These are phyloP conservation scores for Drosophila subpulchrella DNA, from an alignment of 1,140 invertebrate species.

Conservation along the genomic window DNA sequence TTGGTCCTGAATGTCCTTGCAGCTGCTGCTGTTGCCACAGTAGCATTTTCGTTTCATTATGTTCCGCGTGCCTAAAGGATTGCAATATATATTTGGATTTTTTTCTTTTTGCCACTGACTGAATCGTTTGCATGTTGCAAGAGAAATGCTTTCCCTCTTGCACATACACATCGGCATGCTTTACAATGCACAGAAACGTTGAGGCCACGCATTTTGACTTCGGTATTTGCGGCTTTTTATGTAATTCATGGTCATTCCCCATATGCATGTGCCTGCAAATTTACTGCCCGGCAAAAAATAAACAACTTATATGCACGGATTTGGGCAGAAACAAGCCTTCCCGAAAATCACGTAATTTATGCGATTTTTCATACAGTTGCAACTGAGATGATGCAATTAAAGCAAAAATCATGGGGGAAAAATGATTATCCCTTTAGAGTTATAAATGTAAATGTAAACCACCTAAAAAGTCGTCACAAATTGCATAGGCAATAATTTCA, in stretches of 20 bases:
- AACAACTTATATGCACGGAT: slow-evolving; percentile 55
- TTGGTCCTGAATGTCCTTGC: slow-evolving; percentile 43
- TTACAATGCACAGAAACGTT: slow-evolving; percentile 45
- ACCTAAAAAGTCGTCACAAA: no score
- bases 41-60: slow-evolving; percentile 83
- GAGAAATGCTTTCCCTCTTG: slow-evolving; percentile 42
- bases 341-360: slow-evolving; percentile 81
- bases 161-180: slow-evolving; percentile 57
- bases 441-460: no score
- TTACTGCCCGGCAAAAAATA: slow-evolving; percentile 47
- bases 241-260: slow-evolving; percentile 80
- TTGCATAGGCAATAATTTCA: no score
- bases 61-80: slow-evolving; percentile 79
- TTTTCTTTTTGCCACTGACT: slow-evolving; percentile 22
- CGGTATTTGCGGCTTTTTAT: slow-evolving; percentile 83
- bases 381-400: slow-evolving; percentile 61
- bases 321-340: slow-evolving; percentile 63
- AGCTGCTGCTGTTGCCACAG: slow-evolving; percentile 55
- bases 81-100: slow-evolving; percentile 78
- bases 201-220: slow-evolving; percentile 80
- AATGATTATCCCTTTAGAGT: background rate
- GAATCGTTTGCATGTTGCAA: slow-evolving; percentile 58
- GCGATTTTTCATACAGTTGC: slow-evolving; percentile 56
- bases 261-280: slow-evolving; percentile 42
- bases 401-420: slow-evolving; percentile 21